A percentile compares a stretch with the other conserved stretches of the same genome.
These are phyloP conservation scores for Zaprionus obscuricornis DNA, from an alignment of 2,888 invertebrate genomes.

Conservation along the genomic window DNA sequence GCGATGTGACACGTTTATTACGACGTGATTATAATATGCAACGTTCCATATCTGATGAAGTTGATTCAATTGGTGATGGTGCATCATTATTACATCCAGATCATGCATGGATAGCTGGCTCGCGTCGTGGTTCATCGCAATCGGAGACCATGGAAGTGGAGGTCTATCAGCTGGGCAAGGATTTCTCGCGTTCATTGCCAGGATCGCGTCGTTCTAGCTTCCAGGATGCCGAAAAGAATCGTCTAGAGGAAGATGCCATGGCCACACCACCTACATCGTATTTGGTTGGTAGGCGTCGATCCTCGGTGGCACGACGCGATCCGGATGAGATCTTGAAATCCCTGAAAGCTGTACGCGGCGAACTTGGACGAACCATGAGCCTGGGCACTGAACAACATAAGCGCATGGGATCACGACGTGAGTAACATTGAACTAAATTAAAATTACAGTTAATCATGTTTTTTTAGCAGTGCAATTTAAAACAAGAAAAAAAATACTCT, in stretches of 20 bases:
- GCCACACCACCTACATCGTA: conserved; percentile 85
- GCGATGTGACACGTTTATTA: conserved; percentile 86
- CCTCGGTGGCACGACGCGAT: conserved; percentile 92
- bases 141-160: conserved; percentile 94
- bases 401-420: conserved; percentile 87
- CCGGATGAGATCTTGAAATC: conserved; percentile 93
- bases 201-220: conserved; percentile 93
- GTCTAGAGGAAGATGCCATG: conserved; percentile 83
- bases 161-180: conserved; percentile 92
- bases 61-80: conserved; percentile 90
- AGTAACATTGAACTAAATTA: conserved; percentile 83
- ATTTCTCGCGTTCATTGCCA: conserved; percentile 93
- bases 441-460: no score
- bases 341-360: conserved; percentile 91
- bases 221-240: conserved; percentile 87
- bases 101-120: conserved; percentile 91
- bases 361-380: conserved; percentile 92
- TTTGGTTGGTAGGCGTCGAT: conserved; percentile 89
- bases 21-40: conserved; percentile 90
- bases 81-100: conserved; percentile 92
- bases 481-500: not conserved
- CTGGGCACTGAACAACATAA: conserved; percentile 87
- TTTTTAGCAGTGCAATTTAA: no score
- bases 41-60: conserved; percentile 90
- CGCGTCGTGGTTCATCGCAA: conserved; percentile 93